Evolutionary conservation across 2,797 vertebrate species (phyloP).

Genomic region (Pygocentrus nattereri): DNA sequence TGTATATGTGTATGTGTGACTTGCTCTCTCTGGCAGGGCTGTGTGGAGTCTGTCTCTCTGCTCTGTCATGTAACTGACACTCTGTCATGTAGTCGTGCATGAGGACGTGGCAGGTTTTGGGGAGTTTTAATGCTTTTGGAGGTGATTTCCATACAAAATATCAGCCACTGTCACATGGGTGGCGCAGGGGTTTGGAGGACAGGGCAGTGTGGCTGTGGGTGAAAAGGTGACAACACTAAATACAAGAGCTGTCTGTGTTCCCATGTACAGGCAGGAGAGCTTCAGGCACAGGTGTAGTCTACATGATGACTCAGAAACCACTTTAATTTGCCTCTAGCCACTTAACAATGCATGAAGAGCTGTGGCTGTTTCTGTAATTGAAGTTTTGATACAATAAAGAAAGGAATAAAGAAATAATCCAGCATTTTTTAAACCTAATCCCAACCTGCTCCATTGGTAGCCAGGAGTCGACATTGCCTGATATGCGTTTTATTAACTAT

Average conservation of each 20-base stretch:
- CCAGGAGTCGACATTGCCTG: too few species aligned
- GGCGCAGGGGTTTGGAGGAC: constrained; percentile 3
- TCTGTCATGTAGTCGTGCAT: constrained; percentile 39
- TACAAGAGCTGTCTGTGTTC: constrained; percentile 52
- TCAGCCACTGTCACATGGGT: constrained; percentile 15
- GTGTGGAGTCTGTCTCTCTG: constrained; percentile 14
- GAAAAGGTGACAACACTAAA: constrained; percentile 49
- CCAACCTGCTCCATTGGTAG: too few species aligned
- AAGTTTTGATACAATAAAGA: not conserved
- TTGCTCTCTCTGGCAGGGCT: not conserved
- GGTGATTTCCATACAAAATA: constrained; percentile 42
- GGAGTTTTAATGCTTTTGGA: constrained; percentile 29
- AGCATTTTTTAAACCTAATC: not conserved
- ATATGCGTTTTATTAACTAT: too few species aligned
- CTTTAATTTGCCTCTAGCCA: not conserved
- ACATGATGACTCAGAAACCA: not conserved
- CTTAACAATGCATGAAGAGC: not conserved
- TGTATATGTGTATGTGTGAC: not conserved
- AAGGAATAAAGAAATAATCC: not conserved
- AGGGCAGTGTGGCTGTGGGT: constrained; percentile 22
- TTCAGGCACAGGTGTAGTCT: not conserved
- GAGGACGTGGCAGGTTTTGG: constrained; percentile 36
- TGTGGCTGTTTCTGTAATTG: not conserved
- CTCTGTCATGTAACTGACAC: constrained; percentile 44
- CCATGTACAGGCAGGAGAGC: constrained; percentile 21